Base-by-base conservation (phyloP, 2,113 vertebrate genomes). In the Lophotis ruficrista region DNA sequence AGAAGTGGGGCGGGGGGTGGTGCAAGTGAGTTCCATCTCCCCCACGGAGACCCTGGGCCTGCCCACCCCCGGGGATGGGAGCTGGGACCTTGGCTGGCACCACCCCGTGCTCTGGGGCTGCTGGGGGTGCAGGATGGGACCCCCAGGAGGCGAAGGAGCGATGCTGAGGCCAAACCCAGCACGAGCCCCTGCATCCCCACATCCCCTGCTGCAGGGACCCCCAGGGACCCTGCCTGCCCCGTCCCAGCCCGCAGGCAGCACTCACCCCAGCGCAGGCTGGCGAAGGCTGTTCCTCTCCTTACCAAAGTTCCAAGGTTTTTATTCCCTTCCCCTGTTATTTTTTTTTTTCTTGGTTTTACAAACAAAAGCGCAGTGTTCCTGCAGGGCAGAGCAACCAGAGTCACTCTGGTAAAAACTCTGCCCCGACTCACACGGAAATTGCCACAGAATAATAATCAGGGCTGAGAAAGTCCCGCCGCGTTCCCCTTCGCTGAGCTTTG, bases 141-240 rank as follows among this genome's bases (percentile, higher is more conserved):
- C 37, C 68, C 17, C 5, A 3, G 0, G 4, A 54, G 15, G 10
- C 38, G 14, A 18, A 68, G 35, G 12, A 78, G 30, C 0, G 16
- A 48, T 64, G 30, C 24, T 45, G 60, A 65, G 43, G 37, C 10
- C 50, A 91, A 78, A 7, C 43, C 23, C 57, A 69, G 35, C 13
- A 31, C 10, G 14, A 47, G 2, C 0, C 2, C 76, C 31, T 0
- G 0, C 18, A 27, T 35, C 50, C n/a, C 70, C 2, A 0, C 4
- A 1, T 4, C 8, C 14, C 25, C 17, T 65, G 28, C 31, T 31
- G 41, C 12, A 22, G 19, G 38, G 33, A 17, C 14, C 27, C 9
- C 38, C 12, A 35, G 31, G 38, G 58, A 45, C 4, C 47, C 70
- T 47, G 31, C 45, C 83, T 58, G 76, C 47, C 76, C 71, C 31